Base-by-base conservation (phyloP, 2,888 invertebrate species). In the Celastrina argiolus region DNA sequence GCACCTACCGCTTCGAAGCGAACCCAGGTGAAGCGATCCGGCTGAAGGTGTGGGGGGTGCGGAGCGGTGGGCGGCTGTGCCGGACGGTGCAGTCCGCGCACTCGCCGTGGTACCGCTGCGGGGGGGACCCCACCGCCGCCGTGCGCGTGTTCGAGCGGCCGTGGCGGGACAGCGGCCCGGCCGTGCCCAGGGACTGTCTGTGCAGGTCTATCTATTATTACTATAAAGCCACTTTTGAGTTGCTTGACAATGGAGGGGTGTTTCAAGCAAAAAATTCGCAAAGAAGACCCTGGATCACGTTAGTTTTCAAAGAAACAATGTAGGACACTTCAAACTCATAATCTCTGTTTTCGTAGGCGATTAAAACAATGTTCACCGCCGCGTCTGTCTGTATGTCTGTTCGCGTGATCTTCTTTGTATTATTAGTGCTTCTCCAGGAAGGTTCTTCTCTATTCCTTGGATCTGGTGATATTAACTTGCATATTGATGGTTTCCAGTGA, bases 1-100 rank as follows among this genome's bases (percentile, higher is more conserved):
- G 98, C 85, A 93, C 95, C 59, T 97, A 97, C 84, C 95, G 96
- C 61, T 97, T 97, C 79, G 96, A 97, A 85, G 97, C 95, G 0
- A 95, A 95, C 76, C 94, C 94, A 65, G 96, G 96, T 63, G 97
- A 97, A 81, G 93, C 95, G 63, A 94, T 97, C 63, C 94, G 95
- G 69, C 91, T 97, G 63, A 94, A 95, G 66, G 92, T 97, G 65
- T 95, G 94, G 77, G 94, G 94, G 70, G 92, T 97, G 3, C 89
- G 93, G n/a, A 94, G 93, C 8, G 92, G 93, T 66, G 92, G 94
- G 76, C 84, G 93, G 0, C 81, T 91, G 14, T 94, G 94, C 76
- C 86, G 90, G 39, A 94, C 94, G 0, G 89, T 90, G 6, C 87
- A 93, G 70, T 93, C 92, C 12, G 92, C 93, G 26, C 94, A 95